Evolutionary conservation across 2,888 invertebrate genomes (phyloP), one percentile per base, ranked within the genome.

Genomic region (Amphipoea lucens): DNA sequence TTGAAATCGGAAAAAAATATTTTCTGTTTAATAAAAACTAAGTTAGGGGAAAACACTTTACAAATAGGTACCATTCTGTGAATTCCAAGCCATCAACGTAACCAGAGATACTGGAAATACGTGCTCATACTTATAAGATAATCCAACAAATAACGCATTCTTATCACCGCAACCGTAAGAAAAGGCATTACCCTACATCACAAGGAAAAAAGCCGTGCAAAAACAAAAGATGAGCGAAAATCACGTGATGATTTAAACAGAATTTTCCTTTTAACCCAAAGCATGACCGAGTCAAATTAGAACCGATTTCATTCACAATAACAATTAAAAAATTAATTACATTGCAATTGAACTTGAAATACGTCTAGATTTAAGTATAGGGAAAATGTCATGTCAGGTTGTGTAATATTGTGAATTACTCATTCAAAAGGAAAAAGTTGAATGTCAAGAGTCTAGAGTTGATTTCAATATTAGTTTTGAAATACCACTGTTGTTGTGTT

Each of bases 361-460:
- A 68, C 70, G 48, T 80, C 62, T 40, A 76, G 66, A 54, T 63
- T 12, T 79, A 36, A 36, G 36, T 36, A 40, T 40, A 86, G 80
- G 87, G 80, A 88, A 83, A 89, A 88, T 48, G 66, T 23, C 36
- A 29, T 62, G 60, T 62, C 17, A 63, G 74, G 62, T 80, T 78
- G 71, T 81, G 77, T 82, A 82, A 86, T 83, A 78, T 75, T 81
- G 76, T 92, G 87, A 90, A 89, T 89, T 84, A 88, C 72, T 90
- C 83, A 89, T 86, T 84, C 78, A 85, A 65, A 87, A 90, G 91
- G 91, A 89, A 91, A 90, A 88, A 80, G 57, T 45, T 82, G 89
- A 87, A 91, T 91, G 91, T 76, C 84, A 86, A 63, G 71, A 78
- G 54, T 67, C 66, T 74, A 54, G 12, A 70, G 68, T 75, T 66